Evolutionary conservation across 1,140 invertebrate species (phyloP).

Genomic region (Habropoda laboriosa): DNA sequence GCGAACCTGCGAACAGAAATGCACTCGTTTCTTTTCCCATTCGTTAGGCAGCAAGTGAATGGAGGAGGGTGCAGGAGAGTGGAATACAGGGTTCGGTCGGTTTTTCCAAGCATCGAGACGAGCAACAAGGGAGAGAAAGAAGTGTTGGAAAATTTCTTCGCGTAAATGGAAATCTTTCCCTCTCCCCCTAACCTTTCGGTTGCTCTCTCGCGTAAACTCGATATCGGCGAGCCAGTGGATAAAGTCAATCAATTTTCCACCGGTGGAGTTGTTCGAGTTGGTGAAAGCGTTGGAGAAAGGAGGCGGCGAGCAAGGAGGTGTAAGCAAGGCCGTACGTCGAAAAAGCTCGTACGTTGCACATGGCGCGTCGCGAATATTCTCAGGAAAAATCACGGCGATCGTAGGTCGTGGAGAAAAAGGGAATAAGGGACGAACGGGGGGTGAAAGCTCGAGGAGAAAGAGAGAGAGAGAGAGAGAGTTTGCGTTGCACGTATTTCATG

Average conservation of each 20-base stretch:
- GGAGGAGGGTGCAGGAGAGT: background rate
- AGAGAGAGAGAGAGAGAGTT: constrained; percentile 41
- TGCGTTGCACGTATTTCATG: constrained; percentile 68
- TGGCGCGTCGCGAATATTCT: constrained; percentile 50
- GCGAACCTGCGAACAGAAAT: constrained; percentile 69
- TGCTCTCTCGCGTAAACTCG: background rate
- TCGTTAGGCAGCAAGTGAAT: background rate
- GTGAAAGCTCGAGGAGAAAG: constrained; percentile 18
- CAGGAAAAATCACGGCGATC: constrained; percentile 58
- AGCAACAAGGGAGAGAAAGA: background rate
- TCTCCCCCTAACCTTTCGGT: too few relatives aligned
- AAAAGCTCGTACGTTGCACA: constrained; percentile 29
- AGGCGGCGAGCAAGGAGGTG: constrained; percentile 17
- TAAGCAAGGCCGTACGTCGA: background rate
- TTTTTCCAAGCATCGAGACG: background rate
- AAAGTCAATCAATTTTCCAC: constrained; percentile 57
- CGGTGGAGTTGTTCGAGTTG: constrained; percentile 6
- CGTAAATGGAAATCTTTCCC: background rate
- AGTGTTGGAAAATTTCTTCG: background rate
- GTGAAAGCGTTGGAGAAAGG: background rate
- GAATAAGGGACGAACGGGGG: constrained; percentile 7
- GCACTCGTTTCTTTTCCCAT: background rate
- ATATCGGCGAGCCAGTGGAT: constrained; percentile 17
- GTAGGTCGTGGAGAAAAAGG: constrained; percentile 48
- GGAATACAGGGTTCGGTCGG: background rate